phyloP scores from a whole-genome alignment of 1,140 invertebrate genomes.

The Limonius californicus region DNA sequence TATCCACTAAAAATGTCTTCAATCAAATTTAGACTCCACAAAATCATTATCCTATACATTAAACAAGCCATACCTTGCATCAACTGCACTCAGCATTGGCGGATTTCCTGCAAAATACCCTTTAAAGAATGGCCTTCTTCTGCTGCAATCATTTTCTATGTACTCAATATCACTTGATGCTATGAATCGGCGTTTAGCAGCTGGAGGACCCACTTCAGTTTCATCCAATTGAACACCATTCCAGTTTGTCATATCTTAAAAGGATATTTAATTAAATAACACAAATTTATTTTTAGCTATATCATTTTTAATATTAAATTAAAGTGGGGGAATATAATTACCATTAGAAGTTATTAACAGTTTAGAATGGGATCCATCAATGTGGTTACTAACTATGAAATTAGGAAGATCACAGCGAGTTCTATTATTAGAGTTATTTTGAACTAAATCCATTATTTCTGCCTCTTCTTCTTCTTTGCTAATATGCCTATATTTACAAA shows the following conservation, averaged over 20 bases:
- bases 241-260: constrained; percentile 4
- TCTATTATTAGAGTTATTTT: constrained; percentile 36
- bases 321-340: neutral
- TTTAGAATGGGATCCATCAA: constrained; percentile 29
- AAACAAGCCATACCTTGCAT: constrained; percentile 33
- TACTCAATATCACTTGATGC: constrained; percentile 11
- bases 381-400: constrained; percentile 26
- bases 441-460: constrained; percentile 40
- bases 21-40: too few relatives aligned
- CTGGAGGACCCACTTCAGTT: constrained; percentile 34
- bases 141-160: constrained; percentile 12
- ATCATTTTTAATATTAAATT: too few relatives aligned
- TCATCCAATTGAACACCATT: constrained; percentile 30
- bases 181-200: constrained; percentile 36
- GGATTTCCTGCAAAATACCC: constrained; percentile 45
- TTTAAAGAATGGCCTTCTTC: constrained; percentile 34
- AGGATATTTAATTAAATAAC: too few relatives aligned
- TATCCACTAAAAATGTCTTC: too few relatives aligned
- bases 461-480: constrained; percentile 50
- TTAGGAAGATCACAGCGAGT: constrained; percentile 5
- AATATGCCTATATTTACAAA: constrained; percentile 54
- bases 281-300: too few relatives aligned
- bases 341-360: neutral
- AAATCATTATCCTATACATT: too few relatives aligned
- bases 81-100: constrained; percentile 38